phyloP scores from a whole-genome alignment of 2,113 vertebrate species.

The Azemiops feae region DNA sequence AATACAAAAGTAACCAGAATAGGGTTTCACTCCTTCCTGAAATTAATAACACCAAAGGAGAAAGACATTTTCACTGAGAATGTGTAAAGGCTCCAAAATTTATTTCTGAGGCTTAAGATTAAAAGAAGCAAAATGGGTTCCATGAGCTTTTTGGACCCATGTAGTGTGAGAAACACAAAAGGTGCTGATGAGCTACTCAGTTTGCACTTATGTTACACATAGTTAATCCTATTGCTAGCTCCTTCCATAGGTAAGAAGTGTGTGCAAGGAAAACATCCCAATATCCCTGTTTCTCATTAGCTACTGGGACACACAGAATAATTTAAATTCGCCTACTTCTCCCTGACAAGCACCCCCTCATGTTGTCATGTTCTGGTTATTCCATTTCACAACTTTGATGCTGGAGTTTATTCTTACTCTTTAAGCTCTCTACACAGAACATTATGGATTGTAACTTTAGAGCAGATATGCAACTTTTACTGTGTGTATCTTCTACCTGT shows the following conservation, averaged over 20 bases:
- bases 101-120: neutral
- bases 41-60: neutral
- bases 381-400: neutral
- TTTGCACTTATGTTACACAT: neutral
- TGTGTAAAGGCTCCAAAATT: neutral
- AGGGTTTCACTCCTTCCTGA: neutral
- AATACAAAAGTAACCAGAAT: neutral
- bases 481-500: neutral
- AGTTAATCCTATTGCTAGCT: neutral
- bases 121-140: neutral
- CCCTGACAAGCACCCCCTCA: neutral
- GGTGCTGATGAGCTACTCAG: neutral
- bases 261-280: neutral
- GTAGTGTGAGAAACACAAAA: neutral
- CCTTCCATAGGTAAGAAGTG: neutral
- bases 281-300: neutral
- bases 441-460: neutral
- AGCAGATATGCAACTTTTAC: neutral
- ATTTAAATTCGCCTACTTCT: neutral
- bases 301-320: neutral
- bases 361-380: neutral
- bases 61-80: neutral
- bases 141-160: neutral
- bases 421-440: neutral
- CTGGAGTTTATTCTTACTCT: neutral